Percentiles rank a stretch among this genome's conserved stretches.
phyloP scores from a whole-genome alignment of 2,888 invertebrate genomes.

The Scaptomyza parva region DNA sequence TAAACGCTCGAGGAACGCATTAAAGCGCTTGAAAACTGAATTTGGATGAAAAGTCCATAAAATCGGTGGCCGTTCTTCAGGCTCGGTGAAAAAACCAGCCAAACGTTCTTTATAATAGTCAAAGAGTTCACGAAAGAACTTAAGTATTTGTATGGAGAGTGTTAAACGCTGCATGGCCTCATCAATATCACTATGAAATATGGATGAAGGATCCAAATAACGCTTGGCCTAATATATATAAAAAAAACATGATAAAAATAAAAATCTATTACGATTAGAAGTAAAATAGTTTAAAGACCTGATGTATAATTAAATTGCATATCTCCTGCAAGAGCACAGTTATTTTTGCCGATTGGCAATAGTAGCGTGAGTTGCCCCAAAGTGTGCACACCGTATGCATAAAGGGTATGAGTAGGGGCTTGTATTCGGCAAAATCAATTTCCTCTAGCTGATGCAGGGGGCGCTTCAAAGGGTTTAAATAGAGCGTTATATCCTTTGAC shows the following conservation, averaged over 20 bases:
- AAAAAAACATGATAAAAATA: no score
- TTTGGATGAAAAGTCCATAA: conserved; percentile 94
- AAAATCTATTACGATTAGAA: background rate
- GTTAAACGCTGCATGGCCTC: conserved; percentile 94
- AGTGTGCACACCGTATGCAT: conserved; percentile 95
- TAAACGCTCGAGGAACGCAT: conserved; percentile 91
- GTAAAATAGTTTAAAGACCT: conserved; percentile 85
- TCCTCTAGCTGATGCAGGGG: conserved; percentile 93
- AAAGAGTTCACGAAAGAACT: conserved; percentile 88
- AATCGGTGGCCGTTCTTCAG: conserved; percentile 84
- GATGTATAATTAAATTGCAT: conserved; percentile 94
- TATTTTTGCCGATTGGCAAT: conserved; percentile 94
- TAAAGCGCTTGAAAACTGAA: conserved; percentile 91
- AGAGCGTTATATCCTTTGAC: conserved; percentile 94
- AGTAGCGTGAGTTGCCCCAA: conserved; percentile 96
- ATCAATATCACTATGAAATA: conserved; percentile 97
- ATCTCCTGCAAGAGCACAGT: conserved; percentile 95
- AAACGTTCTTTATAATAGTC: conserved; percentile 90
- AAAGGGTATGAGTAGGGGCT: conserved; percentile 89
- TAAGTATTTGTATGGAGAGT: conserved; percentile 88
- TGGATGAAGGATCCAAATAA: conserved; percentile 94
- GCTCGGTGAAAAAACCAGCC: conserved; percentile 88
- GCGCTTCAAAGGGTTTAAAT: conserved; percentile 92
- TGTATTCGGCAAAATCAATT: conserved; percentile 93
- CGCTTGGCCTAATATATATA: conserved; percentile 89